Evolutionary conservation across 2,888 invertebrate genomes (phyloP).

Genomic region (Ashinkailepas kermadecensis): DNA sequence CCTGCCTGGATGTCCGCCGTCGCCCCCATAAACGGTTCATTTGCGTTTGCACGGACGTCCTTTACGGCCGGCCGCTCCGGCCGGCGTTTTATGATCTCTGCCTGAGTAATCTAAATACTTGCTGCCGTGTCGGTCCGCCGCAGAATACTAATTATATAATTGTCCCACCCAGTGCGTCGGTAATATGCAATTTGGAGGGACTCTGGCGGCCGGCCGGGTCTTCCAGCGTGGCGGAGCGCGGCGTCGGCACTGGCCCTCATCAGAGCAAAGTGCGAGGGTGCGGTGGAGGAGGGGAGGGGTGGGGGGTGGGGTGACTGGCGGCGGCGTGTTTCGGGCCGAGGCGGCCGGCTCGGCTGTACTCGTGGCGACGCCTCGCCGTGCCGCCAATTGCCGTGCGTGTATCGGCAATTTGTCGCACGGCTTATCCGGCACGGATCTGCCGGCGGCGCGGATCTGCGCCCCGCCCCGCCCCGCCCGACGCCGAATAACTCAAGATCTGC

Average conservation of each 20-base stretch:
- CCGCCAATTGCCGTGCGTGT: neutral
- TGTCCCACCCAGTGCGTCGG: slow-evolving; percentile 21
- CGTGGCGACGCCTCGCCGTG: too few species aligned
- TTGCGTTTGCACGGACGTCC: neutral
- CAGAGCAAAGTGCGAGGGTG: neutral
- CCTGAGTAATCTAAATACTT: slow-evolving; percentile 10
- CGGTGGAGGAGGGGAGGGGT: neutral
- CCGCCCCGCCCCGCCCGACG: neutral
- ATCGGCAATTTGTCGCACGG: neutral
- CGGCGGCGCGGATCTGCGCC: neutral
- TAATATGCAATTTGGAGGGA: slow-evolving; percentile 11
- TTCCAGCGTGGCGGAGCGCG: neutral
- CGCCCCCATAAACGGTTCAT: neutral
- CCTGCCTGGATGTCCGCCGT: neutral
- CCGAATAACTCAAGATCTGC: neutral
- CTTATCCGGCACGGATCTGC: too few species aligned
- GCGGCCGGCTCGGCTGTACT: neutral
- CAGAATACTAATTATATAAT: slow-evolving; percentile 16
- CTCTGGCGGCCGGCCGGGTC: neutral
- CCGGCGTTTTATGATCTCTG: slow-evolving; percentile 5
- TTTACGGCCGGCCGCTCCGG: neutral
- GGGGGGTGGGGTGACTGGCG: neutral
- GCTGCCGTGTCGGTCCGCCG: slow-evolving; percentile 3
- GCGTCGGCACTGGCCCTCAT: neutral
- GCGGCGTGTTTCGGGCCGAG: neutral